Evolutionary conservation across 2,113 vertebrate species (phyloP).

Genomic region (Climacteris rufus): DNA sequence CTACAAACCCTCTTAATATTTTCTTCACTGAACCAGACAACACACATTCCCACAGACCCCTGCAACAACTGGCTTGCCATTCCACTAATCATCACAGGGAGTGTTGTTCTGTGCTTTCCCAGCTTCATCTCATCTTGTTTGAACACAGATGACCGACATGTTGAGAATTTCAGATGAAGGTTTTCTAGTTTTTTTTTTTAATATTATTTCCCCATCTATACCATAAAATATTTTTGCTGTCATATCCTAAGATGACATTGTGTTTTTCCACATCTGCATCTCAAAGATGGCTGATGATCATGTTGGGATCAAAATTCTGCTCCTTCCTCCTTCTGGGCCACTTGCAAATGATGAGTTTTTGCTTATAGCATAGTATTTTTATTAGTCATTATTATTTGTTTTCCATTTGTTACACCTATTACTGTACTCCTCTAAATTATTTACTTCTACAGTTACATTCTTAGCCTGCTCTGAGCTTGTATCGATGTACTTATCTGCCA

Average conservation of each 20-base stretch:
- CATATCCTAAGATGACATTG: neutral
- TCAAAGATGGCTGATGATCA: neutral
- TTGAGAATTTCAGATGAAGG: neutral
- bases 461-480: neutral
- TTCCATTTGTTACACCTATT: neutral
- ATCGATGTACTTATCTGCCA: fast-evolving
- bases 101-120: neutral
- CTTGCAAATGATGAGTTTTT: neutral
- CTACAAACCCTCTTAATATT: neutral
- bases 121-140: neutral
- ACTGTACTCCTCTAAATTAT: neutral
- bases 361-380: neutral
- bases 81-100: neutral
- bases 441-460: neutral
- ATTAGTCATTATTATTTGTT: neutral
- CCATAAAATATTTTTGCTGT: neutral
- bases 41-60: neutral
- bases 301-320: neutral
- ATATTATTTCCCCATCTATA: neutral
- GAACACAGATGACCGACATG: neutral
- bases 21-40: neutral
- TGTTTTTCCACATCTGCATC: neutral
- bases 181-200: neutral
- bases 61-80: neutral
- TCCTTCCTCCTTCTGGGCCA: neutral